phyloP scores from a whole-genome alignment of 2,113 vertebrate species.

The Morone saxatilis region DNA sequence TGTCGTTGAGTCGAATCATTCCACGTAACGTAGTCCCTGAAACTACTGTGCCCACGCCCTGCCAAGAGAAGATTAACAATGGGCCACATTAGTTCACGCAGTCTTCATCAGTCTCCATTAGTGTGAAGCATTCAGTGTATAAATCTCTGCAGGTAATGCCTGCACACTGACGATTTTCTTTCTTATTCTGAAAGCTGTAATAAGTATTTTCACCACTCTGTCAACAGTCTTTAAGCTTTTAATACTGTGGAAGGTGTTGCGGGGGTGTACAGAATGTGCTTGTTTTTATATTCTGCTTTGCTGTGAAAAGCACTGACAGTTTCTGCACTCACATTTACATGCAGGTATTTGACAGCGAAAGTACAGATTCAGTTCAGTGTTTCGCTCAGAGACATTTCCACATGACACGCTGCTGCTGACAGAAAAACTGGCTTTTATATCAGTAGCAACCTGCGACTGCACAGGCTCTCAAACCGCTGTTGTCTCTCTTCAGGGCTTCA shows the following conservation, averaged over 20 bases:
- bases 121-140: not conserved
- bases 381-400: not conserved
- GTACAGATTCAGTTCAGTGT: not conserved
- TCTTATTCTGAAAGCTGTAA: not conserved
- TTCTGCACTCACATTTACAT: not conserved
- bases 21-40: constrained; percentile 95
- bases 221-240: not conserved
- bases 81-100: not conserved
- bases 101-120: not conserved
- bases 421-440: not conserved
- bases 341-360: not conserved
- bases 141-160: not conserved
- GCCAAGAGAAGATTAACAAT: constrained; percentile 13
- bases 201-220: not conserved
- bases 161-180: not conserved
- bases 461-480: not conserved
- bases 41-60: constrained; percentile 97
- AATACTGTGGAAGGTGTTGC: not conserved
- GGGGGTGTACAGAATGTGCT: not conserved
- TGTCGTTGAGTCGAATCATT: constrained; percentile 94
- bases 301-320: not conserved
- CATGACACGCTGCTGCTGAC: not conserved
- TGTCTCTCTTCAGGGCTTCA: not conserved
- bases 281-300: constrained; percentile 8
- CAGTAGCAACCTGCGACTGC: not conserved